phyloP scores from a whole-genome alignment of 1,140 invertebrate genomes.

The Apolygus lucorum region DNA sequence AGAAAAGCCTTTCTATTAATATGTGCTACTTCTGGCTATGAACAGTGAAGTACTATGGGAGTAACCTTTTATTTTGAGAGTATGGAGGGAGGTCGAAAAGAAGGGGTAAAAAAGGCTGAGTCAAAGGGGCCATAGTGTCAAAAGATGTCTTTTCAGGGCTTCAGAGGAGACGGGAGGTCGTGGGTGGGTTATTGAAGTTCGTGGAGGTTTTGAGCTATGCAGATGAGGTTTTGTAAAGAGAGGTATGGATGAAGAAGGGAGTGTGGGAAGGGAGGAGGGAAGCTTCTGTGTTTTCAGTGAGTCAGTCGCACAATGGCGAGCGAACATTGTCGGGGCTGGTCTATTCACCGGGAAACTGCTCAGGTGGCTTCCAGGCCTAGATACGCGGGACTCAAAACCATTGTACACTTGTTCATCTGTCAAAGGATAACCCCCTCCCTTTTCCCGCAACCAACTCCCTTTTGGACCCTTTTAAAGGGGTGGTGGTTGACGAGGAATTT shows the following conservation, averaged over 20 bases:
- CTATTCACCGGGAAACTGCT: not conserved
- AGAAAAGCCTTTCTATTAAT: too few relatives aligned
- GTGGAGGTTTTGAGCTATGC: conserved; percentile 8
- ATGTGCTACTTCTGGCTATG: too few relatives aligned
- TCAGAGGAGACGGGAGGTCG: not conserved
- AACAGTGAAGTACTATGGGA: not conserved
- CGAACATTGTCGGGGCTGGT: conserved; percentile 14
- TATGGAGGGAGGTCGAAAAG: not conserved
- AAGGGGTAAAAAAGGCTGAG: not conserved
- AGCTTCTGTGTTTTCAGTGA: conserved; percentile 13
- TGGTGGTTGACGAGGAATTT: too few relatives aligned
- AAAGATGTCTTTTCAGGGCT: conserved; percentile 1
- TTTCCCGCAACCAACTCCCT: not conserved
- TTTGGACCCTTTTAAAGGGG: too few relatives aligned
- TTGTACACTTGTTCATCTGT: conserved; percentile 1
- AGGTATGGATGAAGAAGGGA: too few relatives aligned
- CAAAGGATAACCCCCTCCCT: conserved; percentile 24
- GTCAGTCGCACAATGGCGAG: not conserved
- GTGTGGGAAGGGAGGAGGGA: not conserved
- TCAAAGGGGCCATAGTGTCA: not conserved
- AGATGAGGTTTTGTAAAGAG: conserved; percentile 6
- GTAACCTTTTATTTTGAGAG: not conserved
- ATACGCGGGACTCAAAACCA: not conserved
- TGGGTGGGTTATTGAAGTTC: not conserved
- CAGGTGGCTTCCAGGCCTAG: not conserved